Evolutionary conservation across 2,113 vertebrate species (phyloP).

Genomic region (Chiloscyllium plagiosum): DNA sequence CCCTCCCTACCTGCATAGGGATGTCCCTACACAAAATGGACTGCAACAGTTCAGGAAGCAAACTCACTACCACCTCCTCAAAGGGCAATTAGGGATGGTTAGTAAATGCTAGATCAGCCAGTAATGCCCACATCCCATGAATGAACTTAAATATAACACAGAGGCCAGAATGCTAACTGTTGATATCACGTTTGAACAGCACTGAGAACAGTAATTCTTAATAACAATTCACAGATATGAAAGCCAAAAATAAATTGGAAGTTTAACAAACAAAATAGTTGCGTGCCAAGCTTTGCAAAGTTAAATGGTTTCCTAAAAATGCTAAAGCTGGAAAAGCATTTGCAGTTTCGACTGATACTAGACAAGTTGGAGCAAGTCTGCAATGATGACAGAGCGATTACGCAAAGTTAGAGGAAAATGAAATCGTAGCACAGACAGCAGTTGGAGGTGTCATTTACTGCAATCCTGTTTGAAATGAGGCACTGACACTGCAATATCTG

Average conservation of each 20-base stretch:
- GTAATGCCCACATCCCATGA: too few species aligned
- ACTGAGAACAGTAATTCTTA: not conserved
- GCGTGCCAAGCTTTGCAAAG: not conserved
- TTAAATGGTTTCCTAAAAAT: not conserved
- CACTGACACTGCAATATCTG: not conserved
- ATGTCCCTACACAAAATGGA: too few species aligned
- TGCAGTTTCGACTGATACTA: not conserved
- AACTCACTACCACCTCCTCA: too few species aligned
- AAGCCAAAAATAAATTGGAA: not conserved
- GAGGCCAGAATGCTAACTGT: not conserved
- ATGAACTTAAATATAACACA: too few species aligned
- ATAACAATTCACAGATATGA: not conserved
- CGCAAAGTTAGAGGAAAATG: not conserved
- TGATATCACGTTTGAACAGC: not conserved
- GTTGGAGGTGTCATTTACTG: not conserved
- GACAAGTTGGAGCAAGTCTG: constrained; percentile 18
- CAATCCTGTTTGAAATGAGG: not conserved
- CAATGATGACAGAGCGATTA: not conserved
- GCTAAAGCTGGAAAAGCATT: too few species aligned
- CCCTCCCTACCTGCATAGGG: too few species aligned
- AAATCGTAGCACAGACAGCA: not conserved
- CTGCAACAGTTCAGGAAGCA: too few species aligned
- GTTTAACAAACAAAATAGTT: not conserved
- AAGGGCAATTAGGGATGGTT: too few species aligned
- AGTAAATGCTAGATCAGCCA: too few species aligned